Conservation (phyloP, 2,888 invertebrate genomes). For the Philonicus albiceps region DNA sequence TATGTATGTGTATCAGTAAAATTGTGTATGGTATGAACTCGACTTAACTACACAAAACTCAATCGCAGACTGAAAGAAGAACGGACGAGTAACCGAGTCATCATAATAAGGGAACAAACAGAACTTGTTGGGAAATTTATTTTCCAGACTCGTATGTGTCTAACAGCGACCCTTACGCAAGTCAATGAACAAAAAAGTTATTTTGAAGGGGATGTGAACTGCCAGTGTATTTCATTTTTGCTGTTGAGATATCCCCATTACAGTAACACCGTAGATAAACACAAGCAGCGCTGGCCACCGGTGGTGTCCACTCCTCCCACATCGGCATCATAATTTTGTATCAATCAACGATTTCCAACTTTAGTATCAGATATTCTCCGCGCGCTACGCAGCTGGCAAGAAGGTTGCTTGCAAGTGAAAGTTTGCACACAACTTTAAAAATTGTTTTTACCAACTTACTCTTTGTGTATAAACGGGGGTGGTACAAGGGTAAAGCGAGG, state of each 20-base stretch:
- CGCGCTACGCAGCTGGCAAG: slow-evolving; percentile 22
- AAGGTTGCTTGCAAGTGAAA: slow-evolving; percentile 10
- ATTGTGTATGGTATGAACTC: slow-evolving; percentile 34
- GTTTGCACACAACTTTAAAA: neutral
- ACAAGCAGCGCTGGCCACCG: slow-evolving; percentile 22
- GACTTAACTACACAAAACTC: slow-evolving; percentile 64
- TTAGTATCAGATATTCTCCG: slow-evolving; percentile 34
- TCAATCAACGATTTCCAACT: slow-evolving; percentile 42
- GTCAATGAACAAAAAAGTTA: slow-evolving; percentile 48
- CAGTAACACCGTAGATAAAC: slow-evolving; percentile 44
- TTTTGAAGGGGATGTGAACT: slow-evolving; percentile 5
- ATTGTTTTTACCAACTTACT: slow-evolving; percentile 15
- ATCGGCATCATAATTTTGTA: slow-evolving; percentile 41
- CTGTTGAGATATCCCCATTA: slow-evolving; percentile 24
- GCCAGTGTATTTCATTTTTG: slow-evolving; percentile 29
- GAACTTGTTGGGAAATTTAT: slow-evolving; percentile 47
- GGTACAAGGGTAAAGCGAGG: neutral
- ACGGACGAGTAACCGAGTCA: slow-evolving; percentile 54
- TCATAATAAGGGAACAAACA: slow-evolving; percentile 51
- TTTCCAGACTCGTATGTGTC: slow-evolving; percentile 36
- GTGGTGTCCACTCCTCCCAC: neutral
- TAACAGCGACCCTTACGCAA: slow-evolving; percentile 51
- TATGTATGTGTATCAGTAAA: slow-evolving; percentile 3
- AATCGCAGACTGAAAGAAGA: slow-evolving; percentile 64
- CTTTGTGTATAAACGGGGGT: neutral